Evolutionary conservation across 2,113 vertebrate genomes (phyloP), one percentile per base, ranked within the genome.

Genomic region (Scomber colias): DNA sequence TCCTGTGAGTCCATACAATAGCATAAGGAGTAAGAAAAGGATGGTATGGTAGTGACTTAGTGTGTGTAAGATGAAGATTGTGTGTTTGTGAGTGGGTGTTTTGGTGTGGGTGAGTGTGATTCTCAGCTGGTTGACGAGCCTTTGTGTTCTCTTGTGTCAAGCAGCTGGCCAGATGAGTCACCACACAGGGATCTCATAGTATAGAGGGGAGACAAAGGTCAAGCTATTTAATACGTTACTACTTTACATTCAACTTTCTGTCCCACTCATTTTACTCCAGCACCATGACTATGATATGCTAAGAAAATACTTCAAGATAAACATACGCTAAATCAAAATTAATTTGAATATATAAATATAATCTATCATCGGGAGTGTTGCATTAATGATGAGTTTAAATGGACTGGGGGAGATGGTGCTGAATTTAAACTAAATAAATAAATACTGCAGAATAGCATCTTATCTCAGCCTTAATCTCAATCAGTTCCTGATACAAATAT

Each of bases 101-200:
- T 21, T 45, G 19, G 54, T 16, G 70, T 19, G 59, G 16, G 59
- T 13, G 15, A 19, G 24, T 56, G 60, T 21, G 49, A 62, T 88
- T 90, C 74, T 88, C 88, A 86, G 82, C 79, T 89, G 87, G 79
- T 62, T 87, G 84, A 89, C 67, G 80, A 82, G 77, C 21, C 67
- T 86, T 89, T 88, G 76, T 90, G 82, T 70, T 82, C 57, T 67
- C 35, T 79, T 55, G 68, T 35, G 57, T 68, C 44, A 65, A 80
- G 81, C 89, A 90, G 86, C 90, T 91, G 90, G 83, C 80, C 84
- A 90, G 79, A 91, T 91, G 90, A 87, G 60, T 89, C 88, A 88
- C 57, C 66, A 48, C 55, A 68, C 55, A 80, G 46, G 48, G 49
- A 56, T 79, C 75, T 71, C 21, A 65, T 35, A 30, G 55, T 40